Percentiles rank a stretch among this genome's conserved stretches.
Evolutionary conservation across 2,113 vertebrate genomes (phyloP).

Genomic region (Ursus arctos): DNA sequence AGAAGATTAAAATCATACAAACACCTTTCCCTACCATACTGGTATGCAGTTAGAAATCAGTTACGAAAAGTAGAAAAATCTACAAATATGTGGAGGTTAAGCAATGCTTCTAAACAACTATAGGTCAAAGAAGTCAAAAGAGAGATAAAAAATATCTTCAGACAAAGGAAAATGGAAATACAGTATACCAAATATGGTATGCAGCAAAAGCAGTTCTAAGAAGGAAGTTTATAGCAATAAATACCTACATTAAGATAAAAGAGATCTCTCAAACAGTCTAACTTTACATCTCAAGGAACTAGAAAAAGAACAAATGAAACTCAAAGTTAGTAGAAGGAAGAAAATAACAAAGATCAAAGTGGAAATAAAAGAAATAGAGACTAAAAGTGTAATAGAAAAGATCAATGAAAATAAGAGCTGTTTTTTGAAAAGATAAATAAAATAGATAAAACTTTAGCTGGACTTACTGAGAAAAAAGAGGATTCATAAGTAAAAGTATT

Average conservation of each 20-base stretch:
- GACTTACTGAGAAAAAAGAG: neutral
- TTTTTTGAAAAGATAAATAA: neutral
- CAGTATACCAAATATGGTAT: neutral
- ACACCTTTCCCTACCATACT: neutral
- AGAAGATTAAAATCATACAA: neutral
- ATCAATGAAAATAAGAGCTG: neutral
- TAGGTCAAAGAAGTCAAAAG: neutral
- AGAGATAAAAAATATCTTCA: neutral
- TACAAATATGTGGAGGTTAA: neutral
- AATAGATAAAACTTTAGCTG: neutral
- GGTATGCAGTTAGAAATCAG: neutral
- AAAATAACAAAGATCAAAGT: neutral
- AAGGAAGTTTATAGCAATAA: neutral
- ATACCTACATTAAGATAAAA: neutral
- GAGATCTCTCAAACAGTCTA: neutral
- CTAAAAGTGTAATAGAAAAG: neutral
- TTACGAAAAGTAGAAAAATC: neutral
- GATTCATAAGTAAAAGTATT: neutral
- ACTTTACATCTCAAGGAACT: neutral
- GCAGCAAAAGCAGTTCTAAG: neutral
- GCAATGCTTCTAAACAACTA: neutral
- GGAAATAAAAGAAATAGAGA: neutral
- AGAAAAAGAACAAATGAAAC: neutral
- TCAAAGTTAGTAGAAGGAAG: neutral
- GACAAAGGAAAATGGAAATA: neutral